Percentiles rank a stretch among this genome's conserved stretches.
These are phyloP conservation scores for Tympanuchus pallidicinctus DNA, from an alignment of 2,113 vertebrate species.

Conservation along the genomic window DNA sequence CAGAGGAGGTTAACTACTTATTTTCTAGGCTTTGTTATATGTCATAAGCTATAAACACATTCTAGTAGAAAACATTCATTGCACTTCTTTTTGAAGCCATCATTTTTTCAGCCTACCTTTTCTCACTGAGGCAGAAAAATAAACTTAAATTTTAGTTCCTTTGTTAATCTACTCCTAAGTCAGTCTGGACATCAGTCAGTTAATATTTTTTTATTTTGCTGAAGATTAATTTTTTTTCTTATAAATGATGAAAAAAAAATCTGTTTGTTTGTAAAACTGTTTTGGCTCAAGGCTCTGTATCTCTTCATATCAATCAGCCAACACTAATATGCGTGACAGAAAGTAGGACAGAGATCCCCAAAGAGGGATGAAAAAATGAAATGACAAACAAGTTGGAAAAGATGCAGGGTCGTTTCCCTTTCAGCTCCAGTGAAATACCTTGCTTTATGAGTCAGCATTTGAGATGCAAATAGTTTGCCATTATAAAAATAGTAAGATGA, in stretches of 20 bases:
- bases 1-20: not conserved
- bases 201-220: not conserved
- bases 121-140: not conserved
- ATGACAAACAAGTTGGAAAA: not conserved
- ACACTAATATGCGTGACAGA: not conserved
- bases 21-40: not conserved
- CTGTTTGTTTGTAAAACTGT: not conserved
- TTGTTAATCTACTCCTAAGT: not conserved
- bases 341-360: conserved; percentile 45
- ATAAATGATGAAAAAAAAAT: not conserved
- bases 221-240: not conserved
- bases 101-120: not conserved
- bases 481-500: not conserved
- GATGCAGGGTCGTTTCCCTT: conserved; percentile 28
- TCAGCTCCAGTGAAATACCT: conserved; percentile 9
- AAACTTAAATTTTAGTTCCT: not conserved
- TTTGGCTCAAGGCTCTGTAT: conserved; percentile 35
- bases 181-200: not conserved
- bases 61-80: not conserved
- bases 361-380: not conserved
- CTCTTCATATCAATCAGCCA: conserved; percentile 24
- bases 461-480: conserved; percentile 23
- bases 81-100: not conserved
- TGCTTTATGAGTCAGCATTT: conserved; percentile 4
- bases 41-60: not conserved